These are phyloP conservation scores for Nestor notabilis DNA, from an alignment of 2,113 vertebrate genomes.

Conservation along the genomic window DNA sequence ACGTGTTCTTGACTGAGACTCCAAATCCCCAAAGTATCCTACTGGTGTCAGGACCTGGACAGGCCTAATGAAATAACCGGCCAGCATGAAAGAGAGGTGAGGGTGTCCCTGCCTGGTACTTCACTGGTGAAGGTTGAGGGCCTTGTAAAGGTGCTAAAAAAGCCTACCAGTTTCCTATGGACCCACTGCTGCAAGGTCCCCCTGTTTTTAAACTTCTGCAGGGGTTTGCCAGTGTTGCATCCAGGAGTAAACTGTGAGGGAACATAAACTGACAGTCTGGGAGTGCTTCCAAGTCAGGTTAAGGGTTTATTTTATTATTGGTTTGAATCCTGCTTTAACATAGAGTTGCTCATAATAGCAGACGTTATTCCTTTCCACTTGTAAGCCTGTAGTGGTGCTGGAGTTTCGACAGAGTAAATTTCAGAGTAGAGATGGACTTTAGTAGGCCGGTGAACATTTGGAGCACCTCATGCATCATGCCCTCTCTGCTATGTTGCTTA, in stretches of 20 bases:
- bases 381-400: neutral
- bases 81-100: rapidly evolving
- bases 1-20: neutral
- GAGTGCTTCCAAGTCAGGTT: neutral
- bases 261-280: neutral
- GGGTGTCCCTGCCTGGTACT: neutral
- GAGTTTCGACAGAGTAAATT: neutral
- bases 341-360: neutral
- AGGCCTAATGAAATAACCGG: neutral
- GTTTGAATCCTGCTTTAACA: neutral
- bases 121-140: neutral
- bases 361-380: neutral
- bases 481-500: neutral
- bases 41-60: neutral
- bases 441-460: neutral
- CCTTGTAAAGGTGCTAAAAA: neutral
- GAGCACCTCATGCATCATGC: neutral
- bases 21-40: neutral
- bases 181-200: neutral
- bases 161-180: neutral
- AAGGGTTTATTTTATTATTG: neutral
- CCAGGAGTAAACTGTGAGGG: neutral
- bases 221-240: neutral
- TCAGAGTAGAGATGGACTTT: neutral
- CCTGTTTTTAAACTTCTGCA: neutral